Conservation (phyloP, 2,888 invertebrate species). For the Drosophila flavopinicola region DNA sequence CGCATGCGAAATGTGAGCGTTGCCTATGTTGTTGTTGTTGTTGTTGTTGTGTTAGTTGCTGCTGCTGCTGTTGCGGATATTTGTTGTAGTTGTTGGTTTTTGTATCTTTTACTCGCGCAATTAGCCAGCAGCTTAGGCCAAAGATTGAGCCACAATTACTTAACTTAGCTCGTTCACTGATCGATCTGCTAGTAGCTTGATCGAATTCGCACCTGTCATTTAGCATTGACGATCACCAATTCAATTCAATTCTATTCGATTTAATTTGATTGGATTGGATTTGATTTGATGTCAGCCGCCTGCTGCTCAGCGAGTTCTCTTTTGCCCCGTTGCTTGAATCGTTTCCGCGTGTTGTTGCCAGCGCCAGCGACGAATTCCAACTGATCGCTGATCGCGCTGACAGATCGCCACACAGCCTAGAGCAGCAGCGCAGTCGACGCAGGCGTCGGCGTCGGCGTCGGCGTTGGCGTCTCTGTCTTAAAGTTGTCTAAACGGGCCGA, state of each 20-base stretch:
- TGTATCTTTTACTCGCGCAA: conserved; percentile 66
- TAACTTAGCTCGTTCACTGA: conserved; percentile 38
- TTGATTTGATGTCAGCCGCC: conserved; percentile 10
- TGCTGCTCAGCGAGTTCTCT: conserved; percentile 28
- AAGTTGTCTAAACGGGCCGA: conserved; percentile 61
- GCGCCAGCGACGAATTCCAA: conserved; percentile 61
- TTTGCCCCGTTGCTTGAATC: conserved; percentile 17
- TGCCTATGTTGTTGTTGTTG: conserved; percentile 14
- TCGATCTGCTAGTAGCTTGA: conserved; percentile 28
- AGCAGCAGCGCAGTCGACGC: conserved; percentile 36
- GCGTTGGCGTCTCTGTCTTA: conserved; percentile 31
- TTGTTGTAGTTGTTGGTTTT: conserved; percentile 12
- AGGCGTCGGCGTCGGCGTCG: conserved; percentile 2
- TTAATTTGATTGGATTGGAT: conserved; percentile 4
- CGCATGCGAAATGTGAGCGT: conserved; percentile 62
- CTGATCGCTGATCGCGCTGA: conserved; percentile 51
- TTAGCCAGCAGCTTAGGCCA: conserved; percentile 60
- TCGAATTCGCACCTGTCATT: conserved; percentile 27
- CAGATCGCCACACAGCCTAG: conserved; percentile 60
- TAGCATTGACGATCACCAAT: conserved; percentile 8
- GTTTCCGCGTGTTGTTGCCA: conserved; percentile 67
- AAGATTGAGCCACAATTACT: conserved; percentile 53
- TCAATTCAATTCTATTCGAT: too few relatives aligned
- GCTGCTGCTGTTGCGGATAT: conserved; percentile 12
- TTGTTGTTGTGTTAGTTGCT: conserved; percentile 17